phyloP scores from a whole-genome alignment of 1,140 invertebrate genomes.

The Saccostrea echinata region DNA sequence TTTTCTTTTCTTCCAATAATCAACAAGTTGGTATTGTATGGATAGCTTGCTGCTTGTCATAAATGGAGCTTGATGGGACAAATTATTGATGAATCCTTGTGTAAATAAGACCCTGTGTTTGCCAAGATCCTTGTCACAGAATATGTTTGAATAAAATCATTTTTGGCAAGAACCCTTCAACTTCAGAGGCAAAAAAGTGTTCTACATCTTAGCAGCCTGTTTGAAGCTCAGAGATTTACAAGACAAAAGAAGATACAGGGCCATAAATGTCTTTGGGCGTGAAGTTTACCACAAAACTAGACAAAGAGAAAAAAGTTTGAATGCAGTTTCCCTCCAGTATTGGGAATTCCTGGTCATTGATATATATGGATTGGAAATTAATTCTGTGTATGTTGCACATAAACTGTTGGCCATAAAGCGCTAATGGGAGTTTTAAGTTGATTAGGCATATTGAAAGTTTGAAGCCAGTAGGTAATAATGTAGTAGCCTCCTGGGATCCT shows the following conservation, averaged over 20 bases:
- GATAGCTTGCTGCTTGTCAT: conserved; percentile 20
- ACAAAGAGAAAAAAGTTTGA: not conserved
- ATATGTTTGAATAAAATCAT: conserved; percentile 25
- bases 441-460: conserved; percentile 39
- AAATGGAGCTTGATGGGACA: conserved; percentile 22
- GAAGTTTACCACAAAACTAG: not conserved
- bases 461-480: conserved; percentile 38
- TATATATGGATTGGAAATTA: conserved; percentile 36
- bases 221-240: conserved; percentile 13
- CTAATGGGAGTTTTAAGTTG: conserved; percentile 38
- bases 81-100: conserved; percentile 29
- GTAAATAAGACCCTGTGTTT: conserved; percentile 35
- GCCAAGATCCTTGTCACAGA: conserved; percentile 33
- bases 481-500: conserved; percentile 29
- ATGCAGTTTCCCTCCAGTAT: not conserved
- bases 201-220: not conserved
- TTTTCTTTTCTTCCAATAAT: conserved; percentile 11
- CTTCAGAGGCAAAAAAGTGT: conserved; percentile 21
- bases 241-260: not conserved
- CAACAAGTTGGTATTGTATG: conserved; percentile 21
- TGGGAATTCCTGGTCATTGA: conserved; percentile 18
- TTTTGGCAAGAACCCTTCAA: conserved; percentile 27
- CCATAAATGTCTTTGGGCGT: not conserved
- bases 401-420: conserved; percentile 36
- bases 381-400: conserved; percentile 32